Evolutionary conservation across 2,888 invertebrate genomes (phyloP).

Genomic region (Drosophila robusta): DNA sequence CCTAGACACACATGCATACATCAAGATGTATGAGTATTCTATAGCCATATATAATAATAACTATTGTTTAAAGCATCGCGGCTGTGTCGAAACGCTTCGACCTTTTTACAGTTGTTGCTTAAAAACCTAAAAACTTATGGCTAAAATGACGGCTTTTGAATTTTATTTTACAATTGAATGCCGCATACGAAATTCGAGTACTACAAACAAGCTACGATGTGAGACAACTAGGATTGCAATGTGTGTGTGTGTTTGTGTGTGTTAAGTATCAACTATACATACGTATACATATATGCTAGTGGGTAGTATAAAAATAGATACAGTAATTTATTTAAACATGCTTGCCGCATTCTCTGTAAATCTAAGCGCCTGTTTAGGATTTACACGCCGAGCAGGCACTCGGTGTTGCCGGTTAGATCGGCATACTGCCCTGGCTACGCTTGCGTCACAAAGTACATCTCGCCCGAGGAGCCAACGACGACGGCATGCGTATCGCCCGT

Average conservation of each 20-base stretch:
- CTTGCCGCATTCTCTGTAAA: constrained; percentile 6
- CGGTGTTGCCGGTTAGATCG: constrained; percentile 49
- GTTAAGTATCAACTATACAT: constrained; percentile 29
- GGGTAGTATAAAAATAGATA: constrained; percentile 69
- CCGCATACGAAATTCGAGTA: constrained; percentile 46
- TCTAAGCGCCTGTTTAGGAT: constrained; percentile 26
- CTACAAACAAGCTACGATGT: constrained; percentile 45
- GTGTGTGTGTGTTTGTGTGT: constrained; percentile 20
- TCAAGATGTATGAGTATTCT: constrained; percentile 13
- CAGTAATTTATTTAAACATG: constrained; percentile 13
- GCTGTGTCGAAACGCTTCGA: constrained; percentile 13
- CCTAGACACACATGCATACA: constrained; percentile 1
- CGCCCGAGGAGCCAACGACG: constrained; percentile 78
- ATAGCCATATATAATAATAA: constrained; percentile 40
- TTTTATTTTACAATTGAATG: constrained; percentile 36
- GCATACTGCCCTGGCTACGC: constrained; percentile 77
- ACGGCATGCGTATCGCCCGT: constrained; percentile 73
- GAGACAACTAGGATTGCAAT: constrained; percentile 54
- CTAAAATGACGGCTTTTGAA: constrained; percentile 35
- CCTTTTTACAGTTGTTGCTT: background rate
- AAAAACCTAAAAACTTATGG: constrained; percentile 31
- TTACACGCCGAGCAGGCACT: constrained; percentile 72
- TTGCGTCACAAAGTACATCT: constrained; percentile 82
- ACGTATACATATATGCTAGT: constrained; percentile 23
- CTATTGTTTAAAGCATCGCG: constrained; percentile 43